phyloP scores from a whole-genome alignment of 1,140 invertebrate species.

The Chironomus striatipennis region DNA sequence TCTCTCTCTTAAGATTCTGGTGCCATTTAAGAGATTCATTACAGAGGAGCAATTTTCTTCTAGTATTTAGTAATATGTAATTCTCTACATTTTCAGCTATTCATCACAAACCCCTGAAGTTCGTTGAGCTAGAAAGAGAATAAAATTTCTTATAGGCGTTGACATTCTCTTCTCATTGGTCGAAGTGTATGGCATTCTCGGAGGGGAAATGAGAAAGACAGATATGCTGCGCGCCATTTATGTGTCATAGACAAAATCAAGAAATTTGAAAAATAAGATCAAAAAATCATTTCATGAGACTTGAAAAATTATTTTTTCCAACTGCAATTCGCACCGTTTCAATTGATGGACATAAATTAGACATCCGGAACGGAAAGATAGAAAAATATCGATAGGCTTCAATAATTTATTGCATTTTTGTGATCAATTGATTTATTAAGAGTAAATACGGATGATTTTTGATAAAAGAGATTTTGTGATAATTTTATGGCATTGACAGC shows the following conservation, averaged over 20 bases:
- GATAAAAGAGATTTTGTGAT: too few species aligned
- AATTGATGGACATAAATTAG: conserved; percentile 24
- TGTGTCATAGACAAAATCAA: not conserved
- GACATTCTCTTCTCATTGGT: not conserved
- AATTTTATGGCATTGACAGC: too few species aligned
- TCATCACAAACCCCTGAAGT: not conserved
- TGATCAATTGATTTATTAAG: conserved; percentile 5
- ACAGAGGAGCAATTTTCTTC: conserved; percentile 7
- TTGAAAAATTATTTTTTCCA: not conserved
- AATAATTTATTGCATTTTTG: conserved; percentile 20
- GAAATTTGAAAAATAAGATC: not conserved
- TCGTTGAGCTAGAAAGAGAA: not conserved
- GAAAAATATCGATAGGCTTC: not conserved
- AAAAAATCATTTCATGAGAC: not conserved
- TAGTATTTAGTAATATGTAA: not conserved
- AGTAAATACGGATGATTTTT: not conserved
- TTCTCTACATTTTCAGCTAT: not conserved
- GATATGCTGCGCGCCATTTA: not conserved
- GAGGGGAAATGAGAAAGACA: not conserved
- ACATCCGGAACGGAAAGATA: conserved; percentile 17
- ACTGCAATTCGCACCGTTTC: conserved; percentile 3
- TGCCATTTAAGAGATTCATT: conserved; percentile 13
- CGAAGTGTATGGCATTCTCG: not conserved
- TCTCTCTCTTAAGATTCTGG: conserved; percentile 10
- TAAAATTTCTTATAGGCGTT: not conserved